Evolutionary conservation across 2,888 invertebrate species (phyloP), one percentile per base, ranked within the genome.

Genomic region (Agonopterix alstromeriana): DNA sequence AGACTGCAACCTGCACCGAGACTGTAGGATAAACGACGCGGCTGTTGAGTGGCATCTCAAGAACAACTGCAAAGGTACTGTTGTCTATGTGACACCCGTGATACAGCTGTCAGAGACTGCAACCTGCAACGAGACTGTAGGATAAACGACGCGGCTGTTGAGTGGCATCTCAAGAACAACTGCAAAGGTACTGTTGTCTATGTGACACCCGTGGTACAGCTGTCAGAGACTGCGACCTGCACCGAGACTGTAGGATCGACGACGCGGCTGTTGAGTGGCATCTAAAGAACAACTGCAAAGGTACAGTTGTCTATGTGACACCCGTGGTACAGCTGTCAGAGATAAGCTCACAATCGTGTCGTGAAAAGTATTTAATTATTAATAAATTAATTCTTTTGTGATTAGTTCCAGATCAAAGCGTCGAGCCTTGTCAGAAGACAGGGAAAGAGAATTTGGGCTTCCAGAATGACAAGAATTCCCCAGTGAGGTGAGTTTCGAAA

Each of bases 391-490:
- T 17, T 17, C 5, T 27, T 27, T 27, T 27, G 27, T 27, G 7
- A 27, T 27, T 27, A 85, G 85, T 86, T 74, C 86, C 85, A 65
- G 88, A 89, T 57, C 81, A 82, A 60, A 89, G 72, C 68, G 84
- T 66, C 27, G 91, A 82, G 47, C 90, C 83, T 14, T 89, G 89
- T 63, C 76, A 62, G 54, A 82, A 93, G 51, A 92, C 92, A 63
- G 95, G 94, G 0, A 94, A 95, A 14, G 94, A 95, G 65, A 95
- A 95, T 60, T 87, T 92, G 0, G 95, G 92, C 0, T 95, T 95
- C 65, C 94, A 94, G 69, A 93, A 93, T 54, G 93, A 93, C 63
- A 93, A 93, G 58, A 87, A 90, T 55, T 84, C 88, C 2, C 84
- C 90, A 0, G 83, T 90, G 45, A 86, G 91, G 81, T 91, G 48